Base-by-base conservation (phyloP, 2,113 vertebrate species). In the Caranx ignobilis region DNA sequence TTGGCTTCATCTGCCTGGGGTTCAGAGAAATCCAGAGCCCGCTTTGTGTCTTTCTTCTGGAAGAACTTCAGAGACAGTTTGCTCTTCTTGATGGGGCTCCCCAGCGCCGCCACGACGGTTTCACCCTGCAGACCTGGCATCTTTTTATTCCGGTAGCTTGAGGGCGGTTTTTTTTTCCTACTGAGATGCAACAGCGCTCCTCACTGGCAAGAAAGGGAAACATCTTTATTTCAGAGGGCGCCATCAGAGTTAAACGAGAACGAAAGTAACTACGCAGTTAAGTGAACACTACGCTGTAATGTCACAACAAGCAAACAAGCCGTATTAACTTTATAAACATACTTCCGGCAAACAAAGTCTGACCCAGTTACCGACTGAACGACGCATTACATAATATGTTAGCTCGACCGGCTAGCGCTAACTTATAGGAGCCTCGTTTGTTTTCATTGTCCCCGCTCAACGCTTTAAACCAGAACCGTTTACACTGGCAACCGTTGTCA, bases 31-130 rank as follows among this genome's bases (percentile, higher is more conserved):
- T 99, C 97, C 91, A 99, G 89, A 3, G 95, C 96, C 63, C 98
- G 94, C 83, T 99, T 99, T 8, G 97, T 92, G 57, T 99, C 98
- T 64, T 98, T 99, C 91, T 97, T 99, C 55, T 98, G 98, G 87
- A 98, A 98, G 47, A 98, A 98, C 93, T 96, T 98, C 69, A 99
- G 86, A 35, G 98, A 99, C 21, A 99, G 95, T 82, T 96, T 90
- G 79, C 93, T 98, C 93, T 94, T 98, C 92, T 95, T 98, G 19
- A 95, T 86, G 1, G 97, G 97, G 86, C 97, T 97, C 65, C 94
- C 94, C 73, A 89, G 92, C 6, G 94, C 89, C 72, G 94, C 91
- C 78, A 91, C 94, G 5, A 83, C 87, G 85, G 85, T 91, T 63
- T 97, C 97, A 74, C 91, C 95, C 77, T 97, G 97, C 72, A 97